Evolutionary conservation across 1,140 invertebrate genomes (phyloP), one percentile per base, ranked within the genome.

Genomic region (Asobara japonica): DNA sequence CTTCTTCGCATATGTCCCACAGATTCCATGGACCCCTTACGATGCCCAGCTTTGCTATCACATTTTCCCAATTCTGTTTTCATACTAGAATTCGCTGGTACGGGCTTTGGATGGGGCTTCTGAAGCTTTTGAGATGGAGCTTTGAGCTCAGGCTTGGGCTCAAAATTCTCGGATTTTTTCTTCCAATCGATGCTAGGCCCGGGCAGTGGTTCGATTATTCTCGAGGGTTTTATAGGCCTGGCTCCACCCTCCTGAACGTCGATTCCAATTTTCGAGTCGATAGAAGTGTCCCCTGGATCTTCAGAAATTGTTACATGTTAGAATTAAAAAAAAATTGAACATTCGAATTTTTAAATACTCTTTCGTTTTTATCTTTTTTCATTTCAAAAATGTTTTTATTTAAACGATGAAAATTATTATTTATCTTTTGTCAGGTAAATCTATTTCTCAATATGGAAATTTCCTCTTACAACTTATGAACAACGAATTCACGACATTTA

Each of bases 201-300:
- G 56, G 84, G 84, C n/a, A 87, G 73, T 2, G 85, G 83, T 71
- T 87, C 86, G 29, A 87, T 86, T 65, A 86, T 86, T 74, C 79
- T 85, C 0, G 80, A 73, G 0, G 71, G 78, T 45, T 78, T 81
- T 61, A 72, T 78, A 3, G 41, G 72, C 27, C 75, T 80, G 27
- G 10, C 3, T 41, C 38, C 45, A 25, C 45, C 75, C 20, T 65
- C 74, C 1, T 36, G 72, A 13, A n/a, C 6, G 1, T 66, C 51
- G 10, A 16, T 22, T 1, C 27, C 18, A 4, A 31, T 41, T 48
- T 71, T 71, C 1, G 61, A 27, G 22, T 31, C 25, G 27, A 10
- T 64, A 30, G 71, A 25, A 41, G 68, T 20, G 7, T 65, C 25
- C 0, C 29, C 56, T 2, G 29, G 66, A 45, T 13, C 33, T 62